Evolutionary conservation across 2,888 invertebrate species (phyloP).

Genomic region (Kuschelorhynchus macadamiae): DNA sequence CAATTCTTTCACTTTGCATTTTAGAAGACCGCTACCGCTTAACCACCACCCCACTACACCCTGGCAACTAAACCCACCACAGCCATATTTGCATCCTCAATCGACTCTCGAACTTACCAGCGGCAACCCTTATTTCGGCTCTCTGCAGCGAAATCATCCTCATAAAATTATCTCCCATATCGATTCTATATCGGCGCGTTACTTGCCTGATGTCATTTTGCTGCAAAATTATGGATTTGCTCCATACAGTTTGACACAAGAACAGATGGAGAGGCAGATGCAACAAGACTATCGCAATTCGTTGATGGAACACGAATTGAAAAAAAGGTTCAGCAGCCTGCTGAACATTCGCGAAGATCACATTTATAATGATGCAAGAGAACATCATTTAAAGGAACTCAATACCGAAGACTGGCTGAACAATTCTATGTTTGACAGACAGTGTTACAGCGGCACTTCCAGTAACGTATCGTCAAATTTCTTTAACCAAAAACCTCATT

Average conservation of each 20-base stretch:
- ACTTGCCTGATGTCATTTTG: constrained; percentile 58
- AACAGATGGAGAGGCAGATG: constrained; percentile 36
- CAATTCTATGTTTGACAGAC: constrained; percentile 39
- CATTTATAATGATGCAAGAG: constrained; percentile 33
- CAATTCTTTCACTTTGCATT: constrained; percentile 58
- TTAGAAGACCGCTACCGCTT: constrained; percentile 65
- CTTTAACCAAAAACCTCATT: constrained; percentile 46
- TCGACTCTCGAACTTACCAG: constrained; percentile 38
- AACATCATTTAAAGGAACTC: constrained; percentile 51
- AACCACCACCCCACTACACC: constrained; percentile 60
- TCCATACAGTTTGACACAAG: constrained; percentile 44
- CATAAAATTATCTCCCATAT: constrained; percentile 49
- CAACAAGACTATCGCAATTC: constrained; percentile 57
- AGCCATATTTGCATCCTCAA: constrained; percentile 43
- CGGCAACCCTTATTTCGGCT: constrained; percentile 56
- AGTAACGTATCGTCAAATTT: constrained; percentile 40
- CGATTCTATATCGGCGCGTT: constrained; percentile 39
- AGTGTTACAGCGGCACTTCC: constrained; percentile 28
- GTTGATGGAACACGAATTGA: constrained; percentile 59
- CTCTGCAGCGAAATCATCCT: constrained; percentile 49
- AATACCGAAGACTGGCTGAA: constrained; percentile 53
- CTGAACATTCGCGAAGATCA: constrained; percentile 56
- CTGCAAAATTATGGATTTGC: constrained; percentile 60
- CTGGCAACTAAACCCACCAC: constrained; percentile 61
- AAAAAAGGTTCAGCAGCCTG: constrained; percentile 60